These are phyloP conservation scores for Beris morrisii DNA, from an alignment of 2,888 invertebrate genomes.

Conservation along the genomic window DNA sequence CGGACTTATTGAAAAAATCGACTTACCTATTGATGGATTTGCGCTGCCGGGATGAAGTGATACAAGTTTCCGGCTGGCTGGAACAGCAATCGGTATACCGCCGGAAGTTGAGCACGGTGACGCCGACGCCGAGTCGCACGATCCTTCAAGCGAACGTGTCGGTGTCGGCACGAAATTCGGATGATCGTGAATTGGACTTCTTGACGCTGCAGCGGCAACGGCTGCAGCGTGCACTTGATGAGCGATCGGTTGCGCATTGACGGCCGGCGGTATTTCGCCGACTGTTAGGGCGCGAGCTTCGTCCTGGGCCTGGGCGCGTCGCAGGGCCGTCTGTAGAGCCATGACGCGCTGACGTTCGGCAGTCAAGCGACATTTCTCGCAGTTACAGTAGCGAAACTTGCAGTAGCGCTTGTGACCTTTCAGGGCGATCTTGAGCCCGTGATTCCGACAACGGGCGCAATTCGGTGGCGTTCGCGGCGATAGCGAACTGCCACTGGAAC, in stretches of 20 bases:
- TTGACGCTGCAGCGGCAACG: slow-evolving; percentile 18
- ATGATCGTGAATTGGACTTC: slow-evolving; percentile 47
- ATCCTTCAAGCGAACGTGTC: slow-evolving; percentile 56
- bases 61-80: slow-evolving; percentile 56
- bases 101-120: slow-evolving; percentile 61
- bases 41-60: slow-evolving; percentile 56
- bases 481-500: slow-evolving; percentile 60
- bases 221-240: too few relatives aligned
- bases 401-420: slow-evolving; percentile 94
- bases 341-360: slow-evolving; percentile 86
- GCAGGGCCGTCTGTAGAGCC: slow-evolving; percentile 83
- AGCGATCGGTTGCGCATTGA: slow-evolving; percentile 46
- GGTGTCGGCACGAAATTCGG: slow-evolving; percentile 55
- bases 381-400: slow-evolving; percentile 79
- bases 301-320: slow-evolving; percentile 84
- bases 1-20: too few relatives aligned
- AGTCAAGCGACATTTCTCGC: slow-evolving; percentile 84
- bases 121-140: slow-evolving; percentile 65
- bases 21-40: slow-evolving; percentile 34
- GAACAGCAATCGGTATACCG: slow-evolving; percentile 46
- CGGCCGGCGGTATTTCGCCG: slow-evolving; percentile 56
- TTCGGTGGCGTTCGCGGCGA: slow-evolving; percentile 83
- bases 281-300: slow-evolving; percentile 64
- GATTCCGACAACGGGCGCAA: slow-evolving; percentile 91
- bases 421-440: slow-evolving; percentile 82